Base-by-base conservation (phyloP, 1,140 invertebrate species). In the Stegodyphus mimosarum region DNA sequence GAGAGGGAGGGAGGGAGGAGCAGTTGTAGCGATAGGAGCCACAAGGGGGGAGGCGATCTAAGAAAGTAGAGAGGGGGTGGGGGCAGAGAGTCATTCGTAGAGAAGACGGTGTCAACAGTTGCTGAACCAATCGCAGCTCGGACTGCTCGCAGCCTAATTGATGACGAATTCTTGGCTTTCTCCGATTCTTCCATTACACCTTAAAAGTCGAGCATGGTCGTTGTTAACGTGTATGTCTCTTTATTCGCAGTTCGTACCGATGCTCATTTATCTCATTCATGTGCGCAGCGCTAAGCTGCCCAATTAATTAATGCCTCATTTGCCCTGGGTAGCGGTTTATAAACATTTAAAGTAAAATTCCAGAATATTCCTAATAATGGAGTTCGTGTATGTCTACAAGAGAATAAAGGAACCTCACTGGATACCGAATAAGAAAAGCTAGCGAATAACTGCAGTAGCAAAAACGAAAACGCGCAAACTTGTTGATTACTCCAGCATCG, bases 91-190 rank as follows among this genome's bases (percentile, higher is more conserved):
- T 33, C 33, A 33, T 33, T 33, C 33, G 33, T 33, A 18, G 66
- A 15, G 69, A n/a, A 60, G 53, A 60, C 69, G 69, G 17, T 81
- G 79, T 81, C 79, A 81, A 55, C 70, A 81, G 70, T 17, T 50
- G 15, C 10, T 10, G 79, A 72, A 51, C 79, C 79, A 81, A 81
- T 81, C 69, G 69, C 52, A 60, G 70, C 70, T 72, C 53, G 7
- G 7, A 18, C 7, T 53, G 15, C 49, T 33, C 60, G 33, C n/a
- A 15, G 7, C 33, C 15, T 67, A 77, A 77, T 77, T 67, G 55
- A 50, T 66, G 55, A 77, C 60, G 75, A 77, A 60, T 49, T 33
- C 48, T 17, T 66, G 48, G 18, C 49, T 15, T 10, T 6, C 75
- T 50, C 33, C 11, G 60, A 66, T 74, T n/a, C n/a, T n/a, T n/a